Evolutionary conservation across 2,113 vertebrate genomes (phyloP), one percentile per base, ranked within the genome.

Genomic region (Balaeniceps rex): DNA sequence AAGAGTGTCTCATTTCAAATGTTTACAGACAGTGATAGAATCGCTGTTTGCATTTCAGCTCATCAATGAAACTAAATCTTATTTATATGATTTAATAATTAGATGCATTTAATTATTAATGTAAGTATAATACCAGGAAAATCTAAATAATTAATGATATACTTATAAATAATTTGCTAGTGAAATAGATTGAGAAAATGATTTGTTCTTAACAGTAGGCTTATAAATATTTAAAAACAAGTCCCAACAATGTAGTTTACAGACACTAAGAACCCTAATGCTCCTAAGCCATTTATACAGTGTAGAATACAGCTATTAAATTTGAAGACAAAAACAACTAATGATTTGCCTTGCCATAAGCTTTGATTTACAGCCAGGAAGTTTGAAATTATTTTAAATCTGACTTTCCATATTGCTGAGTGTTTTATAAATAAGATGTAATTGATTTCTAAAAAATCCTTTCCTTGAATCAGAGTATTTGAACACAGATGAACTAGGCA

Each of bases 161-260:
- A 95, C 97, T 98, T 98, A 98, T 98, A 98, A 98, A 98, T 98
- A 98, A 98, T 98, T 98, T 98, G 94, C 83, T 98, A 94, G 96
- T 95, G 97, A 98, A 98, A 98, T 95, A 98, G 97, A 98, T 98
- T 97, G 97, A 98, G 97, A 98, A 98, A 98, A 98, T 98, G 44
- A 98, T 98, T 98, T 98, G 97, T 98, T 97, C 98, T 96, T 98
- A 98, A 97, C 94, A 96, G 94, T 90, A 96, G 92, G 92, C 63
- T 95, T 93, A 98, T 98, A 97, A 98, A 98, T 98, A 98, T 98
- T 98, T 98, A 93, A 98, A 66, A 88, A 42, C 78, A 96, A 96
- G 88, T 88, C 94, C 57, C 86, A 96, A 89, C 96, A 93, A 97
- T 68, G 86, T 94, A 93, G 96, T 97, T 97, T 96, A 97, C 91